These are phyloP conservation scores for Cebus imitator DNA, from an alignment of 2,113 vertebrate species.

Conservation along the genomic window DNA sequence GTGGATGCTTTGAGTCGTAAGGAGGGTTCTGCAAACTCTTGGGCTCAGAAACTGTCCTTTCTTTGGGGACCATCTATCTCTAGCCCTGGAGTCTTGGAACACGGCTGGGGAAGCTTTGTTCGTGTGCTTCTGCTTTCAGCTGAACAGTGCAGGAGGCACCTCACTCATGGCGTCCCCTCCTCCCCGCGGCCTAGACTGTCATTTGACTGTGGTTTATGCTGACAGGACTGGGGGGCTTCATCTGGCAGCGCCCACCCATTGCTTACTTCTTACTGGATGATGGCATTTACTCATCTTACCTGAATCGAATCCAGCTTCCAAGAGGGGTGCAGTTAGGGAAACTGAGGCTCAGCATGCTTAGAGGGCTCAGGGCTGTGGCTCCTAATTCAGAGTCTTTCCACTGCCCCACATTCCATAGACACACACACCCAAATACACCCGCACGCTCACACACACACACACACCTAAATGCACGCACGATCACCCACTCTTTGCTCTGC, in stretches of 20 bases:
- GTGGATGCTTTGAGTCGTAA: neutral
- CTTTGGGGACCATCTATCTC: neutral
- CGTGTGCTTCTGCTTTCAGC: neutral
- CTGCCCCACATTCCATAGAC: neutral
- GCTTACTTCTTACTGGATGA: neutral
- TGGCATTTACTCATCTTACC: neutral
- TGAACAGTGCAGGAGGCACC: neutral
- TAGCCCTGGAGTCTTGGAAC: neutral
- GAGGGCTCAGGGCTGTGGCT: neutral
- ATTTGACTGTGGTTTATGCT: neutral
- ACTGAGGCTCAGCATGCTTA: neutral
- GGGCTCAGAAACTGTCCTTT: neutral
- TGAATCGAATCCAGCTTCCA: neutral
- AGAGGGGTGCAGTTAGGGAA: neutral
- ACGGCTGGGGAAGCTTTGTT: neutral
- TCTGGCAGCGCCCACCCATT: neutral
- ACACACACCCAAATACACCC: neutral
- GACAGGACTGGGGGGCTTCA: neutral
- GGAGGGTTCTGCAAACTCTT: neutral
- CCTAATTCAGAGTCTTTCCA: neutral
- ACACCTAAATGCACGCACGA: accelerated
- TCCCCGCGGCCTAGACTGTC: neutral
- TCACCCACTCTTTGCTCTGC: neutral
- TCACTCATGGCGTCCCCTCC: neutral
- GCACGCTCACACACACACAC: neutral